Conservation (phyloP, 2,113 vertebrate species). For the Meleagris gallopavo region DNA sequence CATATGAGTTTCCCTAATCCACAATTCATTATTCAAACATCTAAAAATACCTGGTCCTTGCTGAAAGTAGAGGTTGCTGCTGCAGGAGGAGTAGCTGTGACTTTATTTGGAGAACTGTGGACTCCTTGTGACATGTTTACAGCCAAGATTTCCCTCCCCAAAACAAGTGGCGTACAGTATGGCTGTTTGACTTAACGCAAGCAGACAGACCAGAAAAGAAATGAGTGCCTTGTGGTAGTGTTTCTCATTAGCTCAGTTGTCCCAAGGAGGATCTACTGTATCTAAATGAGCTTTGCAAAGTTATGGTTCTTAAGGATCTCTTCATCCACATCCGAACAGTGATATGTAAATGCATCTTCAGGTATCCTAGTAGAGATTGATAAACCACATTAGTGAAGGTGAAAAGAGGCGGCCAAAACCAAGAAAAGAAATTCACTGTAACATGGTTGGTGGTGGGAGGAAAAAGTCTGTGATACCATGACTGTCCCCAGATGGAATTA, state of each 20-base stretch:
- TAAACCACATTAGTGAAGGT: constrained; percentile 22
- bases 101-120: constrained; percentile 8
- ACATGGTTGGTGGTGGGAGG: not conserved
- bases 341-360: not conserved
- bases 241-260: not conserved
- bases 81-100: constrained; percentile 15
- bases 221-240: not conserved
- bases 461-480: not conserved
- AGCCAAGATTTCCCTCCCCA: not conserved
- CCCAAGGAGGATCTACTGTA: not conserved
- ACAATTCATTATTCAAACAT: constrained; percentile 52
- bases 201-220: not conserved
- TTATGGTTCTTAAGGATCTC: not conserved
- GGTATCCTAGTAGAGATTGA: not conserved
- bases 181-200: not conserved
- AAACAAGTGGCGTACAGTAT: not conserved
- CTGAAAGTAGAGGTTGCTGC: constrained; percentile 18
- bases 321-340: not conserved
- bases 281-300: not conserved
- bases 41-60: constrained; percentile 59
- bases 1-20: constrained; percentile 49
- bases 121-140: not conserved
- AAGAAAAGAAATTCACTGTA: not conserved
- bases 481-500: constrained; percentile 47
- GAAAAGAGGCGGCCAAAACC: constrained; percentile 15